Evolutionary conservation across 1,140 invertebrate species (phyloP).

Genomic region (Drosophila navojoa): DNA sequence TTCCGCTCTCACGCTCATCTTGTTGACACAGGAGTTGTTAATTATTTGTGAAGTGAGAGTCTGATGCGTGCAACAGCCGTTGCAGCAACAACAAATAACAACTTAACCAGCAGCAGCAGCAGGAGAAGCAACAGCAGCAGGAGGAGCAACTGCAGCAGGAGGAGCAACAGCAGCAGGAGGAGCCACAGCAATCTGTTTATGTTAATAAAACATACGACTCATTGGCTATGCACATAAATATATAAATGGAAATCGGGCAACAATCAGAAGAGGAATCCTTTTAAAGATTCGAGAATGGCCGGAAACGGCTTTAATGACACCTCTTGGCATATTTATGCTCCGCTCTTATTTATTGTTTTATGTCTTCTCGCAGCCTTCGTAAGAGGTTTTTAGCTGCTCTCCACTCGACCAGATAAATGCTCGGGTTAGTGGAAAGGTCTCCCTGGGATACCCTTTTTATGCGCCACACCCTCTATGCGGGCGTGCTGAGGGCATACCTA

Average conservation of each 20-base stretch:
- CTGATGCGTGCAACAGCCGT: conserved; percentile 62
- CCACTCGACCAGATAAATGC: conserved; percentile 59
- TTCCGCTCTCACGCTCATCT: conserved; percentile 7
- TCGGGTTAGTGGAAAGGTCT: conserved; percentile 66
- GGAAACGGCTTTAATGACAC: conserved; percentile 58
- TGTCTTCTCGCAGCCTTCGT: conserved; percentile 27
- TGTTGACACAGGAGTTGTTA: conserved; percentile 74
- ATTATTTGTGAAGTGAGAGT: conserved; percentile 79
- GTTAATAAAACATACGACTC: conserved; percentile 79
- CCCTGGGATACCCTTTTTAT: conserved; percentile 58
- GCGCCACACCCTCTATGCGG: not conserved
- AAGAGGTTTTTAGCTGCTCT: conserved; percentile 20
- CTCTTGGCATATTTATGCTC: conserved; percentile 76
- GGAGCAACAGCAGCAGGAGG: conserved; percentile 22
- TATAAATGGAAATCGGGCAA: conserved; percentile 55
- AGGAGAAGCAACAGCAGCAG: not conserved
- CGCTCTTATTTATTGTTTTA: conserved; percentile 72
- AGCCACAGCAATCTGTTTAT: conserved; percentile 42
- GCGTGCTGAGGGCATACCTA: not conserved
- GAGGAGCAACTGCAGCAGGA: conserved; percentile 24
- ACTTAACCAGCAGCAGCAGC: not conserved
- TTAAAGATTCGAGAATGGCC: conserved; percentile 11
- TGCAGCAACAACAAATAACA: conserved; percentile 33
- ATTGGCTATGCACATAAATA: conserved; percentile 80
- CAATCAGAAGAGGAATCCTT: conserved; percentile 34